A percentile compares a stretch with the other conserved stretches of the same genome.
These are phyloP conservation scores for Sisor rabdophorus DNA, from an alignment of 2,113 vertebrate genomes.

Conservation along the genomic window DNA sequence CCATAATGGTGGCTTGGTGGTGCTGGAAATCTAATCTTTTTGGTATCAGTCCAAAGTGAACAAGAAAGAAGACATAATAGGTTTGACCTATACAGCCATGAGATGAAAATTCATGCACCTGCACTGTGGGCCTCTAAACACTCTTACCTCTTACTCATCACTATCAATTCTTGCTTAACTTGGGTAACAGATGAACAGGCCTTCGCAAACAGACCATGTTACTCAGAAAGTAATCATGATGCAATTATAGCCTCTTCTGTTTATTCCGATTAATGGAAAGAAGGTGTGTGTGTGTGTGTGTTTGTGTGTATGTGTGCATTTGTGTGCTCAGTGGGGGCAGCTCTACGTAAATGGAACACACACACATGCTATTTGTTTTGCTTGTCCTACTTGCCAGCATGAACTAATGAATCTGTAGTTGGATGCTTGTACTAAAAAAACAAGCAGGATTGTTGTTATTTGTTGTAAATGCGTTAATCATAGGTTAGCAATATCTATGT, in stretches of 20 bases:
- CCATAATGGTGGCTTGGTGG: too few relatives aligned
- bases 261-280: constrained; percentile 47
- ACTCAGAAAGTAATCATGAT: constrained; percentile 53
- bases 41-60: too few relatives aligned
- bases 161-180: constrained; percentile 51
- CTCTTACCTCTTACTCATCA: constrained; percentile 47
- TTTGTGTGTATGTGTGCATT: constrained; percentile 1
- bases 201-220: constrained; percentile 51
- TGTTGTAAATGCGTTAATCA: neutral
- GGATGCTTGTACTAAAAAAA: constrained; percentile 27
- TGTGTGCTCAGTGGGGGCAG: constrained; percentile 5
- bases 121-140: constrained; percentile 58
- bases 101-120: constrained; percentile 66
- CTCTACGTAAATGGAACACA: constrained; percentile 47
- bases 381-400: constrained; percentile 35
- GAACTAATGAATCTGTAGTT: constrained; percentile 32
- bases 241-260: constrained; percentile 38
- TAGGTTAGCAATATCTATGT: neutral
- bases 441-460: too few relatives aligned
- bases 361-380: constrained; percentile 46
- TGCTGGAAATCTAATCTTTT: too few relatives aligned
- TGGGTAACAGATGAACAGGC: constrained; percentile 54
- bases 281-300: constrained; percentile 17
- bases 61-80: constrained; percentile 6
- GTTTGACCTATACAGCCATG: constrained; percentile 53